Percentiles rank a stretch among this genome's conserved stretches.
These are phyloP conservation scores for Eupithecia insigniata DNA, from an alignment of 2,888 invertebrate species.

Conservation along the genomic window DNA sequence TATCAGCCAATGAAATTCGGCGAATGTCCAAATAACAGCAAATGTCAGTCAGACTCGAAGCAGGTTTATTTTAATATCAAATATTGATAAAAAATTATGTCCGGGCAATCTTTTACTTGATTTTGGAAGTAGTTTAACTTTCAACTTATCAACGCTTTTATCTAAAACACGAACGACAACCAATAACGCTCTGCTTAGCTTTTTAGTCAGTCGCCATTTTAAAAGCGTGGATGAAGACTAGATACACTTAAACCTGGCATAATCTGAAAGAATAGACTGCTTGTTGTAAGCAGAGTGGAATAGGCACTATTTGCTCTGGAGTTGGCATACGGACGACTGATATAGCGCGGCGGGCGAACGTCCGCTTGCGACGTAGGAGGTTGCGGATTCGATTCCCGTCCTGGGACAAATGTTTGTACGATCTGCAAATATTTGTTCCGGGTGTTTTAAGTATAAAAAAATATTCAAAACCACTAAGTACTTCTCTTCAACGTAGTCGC, in stretches of 20 bases:
- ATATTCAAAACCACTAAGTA: background rate
- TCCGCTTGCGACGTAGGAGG: too few species aligned
- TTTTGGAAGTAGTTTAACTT: background rate
- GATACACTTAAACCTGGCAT: background rate
- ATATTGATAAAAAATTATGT: background rate
- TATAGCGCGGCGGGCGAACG: too few species aligned
- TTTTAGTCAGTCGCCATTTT: background rate
- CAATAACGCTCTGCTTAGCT: background rate
- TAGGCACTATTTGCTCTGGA: background rate
- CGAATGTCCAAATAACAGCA: too few species aligned
- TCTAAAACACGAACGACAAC: background rate
- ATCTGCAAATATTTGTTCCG: too few species aligned
- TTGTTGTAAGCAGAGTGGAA: background rate
- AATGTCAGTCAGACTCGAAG: too few species aligned
- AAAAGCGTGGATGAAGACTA: background rate
- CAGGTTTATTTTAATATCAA: background rate
- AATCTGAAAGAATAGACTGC: background rate
- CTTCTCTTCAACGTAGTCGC: background rate
- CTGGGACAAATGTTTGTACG: too few species aligned
- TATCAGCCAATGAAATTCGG: too few species aligned
- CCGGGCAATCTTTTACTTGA: background rate
- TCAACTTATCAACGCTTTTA: background rate
- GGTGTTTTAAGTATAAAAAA: background rate
- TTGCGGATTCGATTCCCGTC: too few species aligned
- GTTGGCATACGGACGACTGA: too few species aligned